These are phyloP conservation scores for Drosophila kuntzei DNA, from an alignment of 2,888 invertebrate genomes.

Conservation along the genomic window DNA sequence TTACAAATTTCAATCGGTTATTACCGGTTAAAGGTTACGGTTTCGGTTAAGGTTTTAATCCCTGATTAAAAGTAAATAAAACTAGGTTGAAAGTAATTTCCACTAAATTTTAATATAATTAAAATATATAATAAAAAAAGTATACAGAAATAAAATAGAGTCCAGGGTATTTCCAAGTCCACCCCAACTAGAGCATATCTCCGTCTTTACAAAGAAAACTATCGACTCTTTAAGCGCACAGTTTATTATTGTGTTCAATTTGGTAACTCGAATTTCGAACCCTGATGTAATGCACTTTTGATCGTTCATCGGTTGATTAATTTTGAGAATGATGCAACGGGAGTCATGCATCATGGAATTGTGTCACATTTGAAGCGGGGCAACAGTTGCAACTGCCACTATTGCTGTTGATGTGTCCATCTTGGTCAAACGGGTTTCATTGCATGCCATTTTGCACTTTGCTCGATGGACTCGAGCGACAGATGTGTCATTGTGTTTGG, in stretches of 20 bases:
- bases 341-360: conserved; percentile 39
- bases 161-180: too few relatives aligned
- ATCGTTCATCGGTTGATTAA: conserved; percentile 7
- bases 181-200: too few relatives aligned
- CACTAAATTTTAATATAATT: too few relatives aligned
- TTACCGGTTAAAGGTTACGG: too few relatives aligned
- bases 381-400: conserved; percentile 9
- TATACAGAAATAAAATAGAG: too few relatives aligned
- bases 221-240: not conserved
- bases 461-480: conserved; percentile 11
- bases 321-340: conserved; percentile 49
- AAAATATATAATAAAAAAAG: too few relatives aligned
- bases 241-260: not conserved
- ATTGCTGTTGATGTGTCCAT: conserved; percentile 1
- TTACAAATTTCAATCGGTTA: too few relatives aligned
- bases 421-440: conserved; percentile 43
- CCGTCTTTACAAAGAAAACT: too few relatives aligned
- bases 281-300: conserved; percentile 1
- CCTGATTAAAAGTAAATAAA: too few relatives aligned
- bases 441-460: conserved; percentile 26
- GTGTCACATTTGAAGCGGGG: conserved; percentile 37
- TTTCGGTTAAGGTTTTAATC: too few relatives aligned
- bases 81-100: too few relatives aligned
- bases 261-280: not conserved
- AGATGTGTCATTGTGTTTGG: conserved; percentile 9